A percentile compares a stretch with the other conserved stretches of the same genome.
phyloP scores from a whole-genome alignment of 2,797 vertebrate species.

The Danio aesculapii region DNA sequence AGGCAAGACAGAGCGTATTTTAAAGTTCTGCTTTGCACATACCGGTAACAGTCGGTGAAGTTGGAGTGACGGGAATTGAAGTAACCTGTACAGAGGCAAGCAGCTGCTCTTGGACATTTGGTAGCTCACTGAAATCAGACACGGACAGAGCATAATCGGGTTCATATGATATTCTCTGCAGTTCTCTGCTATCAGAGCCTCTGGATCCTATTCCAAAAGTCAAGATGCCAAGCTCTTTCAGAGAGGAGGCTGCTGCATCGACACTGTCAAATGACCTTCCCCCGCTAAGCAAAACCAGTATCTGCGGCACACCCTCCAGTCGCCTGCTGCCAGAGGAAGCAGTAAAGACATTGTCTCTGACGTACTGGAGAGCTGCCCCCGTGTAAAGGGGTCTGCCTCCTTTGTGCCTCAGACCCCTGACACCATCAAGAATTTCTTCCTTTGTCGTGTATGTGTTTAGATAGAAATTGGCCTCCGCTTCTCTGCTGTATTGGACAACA shows the following conservation, averaged over 20 bases:
- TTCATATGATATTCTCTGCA: constrained; percentile 47
- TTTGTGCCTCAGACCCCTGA: constrained; percentile 74
- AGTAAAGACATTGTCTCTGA: constrained; percentile 66
- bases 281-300: constrained; percentile 50
- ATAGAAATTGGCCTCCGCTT: constrained; percentile 78
- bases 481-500: constrained; percentile 83
- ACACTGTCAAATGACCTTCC: constrained; percentile 71
- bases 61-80: neutral
- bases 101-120: constrained; percentile 76
- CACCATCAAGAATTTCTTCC: constrained; percentile 77
- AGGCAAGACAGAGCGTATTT: constrained; percentile 20
- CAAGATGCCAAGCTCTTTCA: constrained; percentile 71
- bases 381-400: constrained; percentile 76
- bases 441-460: constrained; percentile 81
- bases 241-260: constrained; percentile 65
- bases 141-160: constrained; percentile 38
- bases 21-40: constrained; percentile 28
- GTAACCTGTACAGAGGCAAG: constrained; percentile 53
- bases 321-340: constrained; percentile 31
- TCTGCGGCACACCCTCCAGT: constrained; percentile 45
- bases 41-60: neutral
- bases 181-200: constrained; percentile 73
- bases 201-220: constrained; percentile 57
- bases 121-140: constrained; percentile 77
- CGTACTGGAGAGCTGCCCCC: constrained; percentile 82